These are phyloP conservation scores for Eulemur macaco DNA, from an alignment of 2,113 vertebrate genomes.

Conservation along the genomic window DNA sequence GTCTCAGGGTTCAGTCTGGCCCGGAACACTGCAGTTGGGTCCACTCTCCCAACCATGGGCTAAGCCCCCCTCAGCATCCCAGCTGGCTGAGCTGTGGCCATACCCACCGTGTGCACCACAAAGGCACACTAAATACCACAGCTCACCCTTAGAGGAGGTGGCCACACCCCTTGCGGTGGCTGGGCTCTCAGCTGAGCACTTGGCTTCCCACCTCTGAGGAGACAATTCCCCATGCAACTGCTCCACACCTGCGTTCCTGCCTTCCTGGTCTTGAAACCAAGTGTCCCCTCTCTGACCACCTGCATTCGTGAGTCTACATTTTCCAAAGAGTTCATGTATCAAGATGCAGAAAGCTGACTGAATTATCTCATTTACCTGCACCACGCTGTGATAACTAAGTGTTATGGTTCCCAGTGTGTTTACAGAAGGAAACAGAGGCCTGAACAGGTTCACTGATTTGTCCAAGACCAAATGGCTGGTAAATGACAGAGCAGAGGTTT, in stretches of 20 bases:
- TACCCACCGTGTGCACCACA: neutral
- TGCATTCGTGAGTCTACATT: neutral
- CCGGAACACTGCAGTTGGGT: neutral
- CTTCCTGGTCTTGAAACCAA: neutral
- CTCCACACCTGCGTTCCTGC: neutral
- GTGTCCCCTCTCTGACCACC: neutral
- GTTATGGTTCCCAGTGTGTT: neutral
- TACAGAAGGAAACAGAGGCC: neutral
- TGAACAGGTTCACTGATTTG: neutral
- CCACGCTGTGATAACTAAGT: neutral
- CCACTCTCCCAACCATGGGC: rapidly evolving
- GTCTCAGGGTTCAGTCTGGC: neutral
- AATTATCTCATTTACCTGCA: neutral
- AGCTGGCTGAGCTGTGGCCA: too few species aligned
- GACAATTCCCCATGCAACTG: neutral
- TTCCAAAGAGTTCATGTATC: neutral
- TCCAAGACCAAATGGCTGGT: neutral
- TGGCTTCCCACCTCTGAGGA: neutral
- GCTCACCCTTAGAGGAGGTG: neutral
- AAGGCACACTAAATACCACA: neutral
- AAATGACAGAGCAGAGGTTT: neutral
- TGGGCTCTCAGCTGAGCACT: neutral
- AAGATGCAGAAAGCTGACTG: neutral
- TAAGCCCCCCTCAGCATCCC: neutral
- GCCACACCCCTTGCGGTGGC: neutral